Evolutionary conservation across 2,888 invertebrate genomes (phyloP), one percentile per base, ranked within the genome.

Genomic region (Euclidia mi): DNA sequence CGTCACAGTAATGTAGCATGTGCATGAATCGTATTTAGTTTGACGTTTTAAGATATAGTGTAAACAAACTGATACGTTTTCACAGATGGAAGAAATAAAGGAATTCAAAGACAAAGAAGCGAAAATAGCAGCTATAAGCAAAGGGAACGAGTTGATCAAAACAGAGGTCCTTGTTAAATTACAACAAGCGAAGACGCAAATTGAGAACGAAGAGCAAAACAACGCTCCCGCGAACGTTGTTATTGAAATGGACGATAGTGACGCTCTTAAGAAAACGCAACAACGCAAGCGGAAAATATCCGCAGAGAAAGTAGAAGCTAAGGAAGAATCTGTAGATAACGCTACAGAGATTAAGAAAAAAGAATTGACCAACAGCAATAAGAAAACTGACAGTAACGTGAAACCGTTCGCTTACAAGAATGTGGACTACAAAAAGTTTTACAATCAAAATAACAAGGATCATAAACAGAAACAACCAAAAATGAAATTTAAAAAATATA

Each of bases 71-170:
- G 45, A 18, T 53, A 53, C 20, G 41, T 68, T 64, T 72, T 77
- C 69, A 66, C 82, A 92, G 91, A 75, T 81, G 55, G 83, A 89
- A 55, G 90, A 92, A 72, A 74, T 91, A 10, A 86, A 82, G 53
- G 86, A 85, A 45, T 85, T 76, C 57, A 88, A 85, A 70, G 84
- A 88, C 10, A 89, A 87, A 50, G 87, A 90, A 72, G 90, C 89
- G 1, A 90, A 87, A 76, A 82, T 91, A 47, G 73, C 81, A 1
- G 91, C 88, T 0, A 71, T 91, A 28, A 79, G 86, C 11, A 80
- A 84, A 58, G 89, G 85, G 12, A 82, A 89, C 64, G 88, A 89
- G 38, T 58, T 90, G 29, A 88, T 91, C 31, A 83, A 87, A 63
- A 56, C 67, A 0, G 90, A 90, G 60, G 89, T 90, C 6, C 79